Conservation (phyloP, 2,888 invertebrate species). For the Aspidapion aeneum region DNA sequence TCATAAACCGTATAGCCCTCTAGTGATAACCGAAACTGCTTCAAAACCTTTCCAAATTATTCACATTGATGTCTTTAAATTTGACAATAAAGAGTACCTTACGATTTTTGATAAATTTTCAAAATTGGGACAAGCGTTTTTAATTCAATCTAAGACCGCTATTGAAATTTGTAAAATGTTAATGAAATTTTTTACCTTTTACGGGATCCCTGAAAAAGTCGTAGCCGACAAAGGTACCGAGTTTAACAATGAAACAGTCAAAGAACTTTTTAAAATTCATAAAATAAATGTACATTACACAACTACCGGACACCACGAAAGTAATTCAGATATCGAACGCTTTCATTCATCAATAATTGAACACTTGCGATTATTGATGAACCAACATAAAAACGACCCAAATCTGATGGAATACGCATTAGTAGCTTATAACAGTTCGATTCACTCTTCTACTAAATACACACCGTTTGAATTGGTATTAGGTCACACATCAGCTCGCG, state of each 20-base stretch:
- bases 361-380: conserved; percentile 7
- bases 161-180: neutral
- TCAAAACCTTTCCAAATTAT: conserved; percentile 8
- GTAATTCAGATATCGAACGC: conserved; percentile 10
- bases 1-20: too few relatives aligned
- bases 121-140: conserved; percentile 5
- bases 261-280: conserved; percentile 8
- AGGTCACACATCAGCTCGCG: too few relatives aligned
- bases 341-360: conserved; percentile 10
- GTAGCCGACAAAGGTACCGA: conserved; percentile 9
- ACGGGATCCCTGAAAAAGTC: conserved; percentile 5
- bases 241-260: conserved; percentile 11
- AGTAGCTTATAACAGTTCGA: conserved; percentile 3
- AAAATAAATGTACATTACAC: conserved; percentile 7
- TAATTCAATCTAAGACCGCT: neutral
- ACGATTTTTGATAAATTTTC: conserved; percentile 8
- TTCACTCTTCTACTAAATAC: neutral
- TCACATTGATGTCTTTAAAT: conserved; percentile 2
- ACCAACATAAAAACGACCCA: neutral
- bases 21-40: conserved; percentile 8
- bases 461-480: too few relatives aligned
- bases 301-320: conserved; percentile 8
- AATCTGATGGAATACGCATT: conserved; percentile 5
- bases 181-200: conserved; percentile 8
- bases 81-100: conserved; percentile 3